Evolutionary conservation across 2,797 vertebrate genomes (phyloP), one percentile per base, ranked within the genome.

Genomic region (Poeciliopsis paucimaculata): DNA sequence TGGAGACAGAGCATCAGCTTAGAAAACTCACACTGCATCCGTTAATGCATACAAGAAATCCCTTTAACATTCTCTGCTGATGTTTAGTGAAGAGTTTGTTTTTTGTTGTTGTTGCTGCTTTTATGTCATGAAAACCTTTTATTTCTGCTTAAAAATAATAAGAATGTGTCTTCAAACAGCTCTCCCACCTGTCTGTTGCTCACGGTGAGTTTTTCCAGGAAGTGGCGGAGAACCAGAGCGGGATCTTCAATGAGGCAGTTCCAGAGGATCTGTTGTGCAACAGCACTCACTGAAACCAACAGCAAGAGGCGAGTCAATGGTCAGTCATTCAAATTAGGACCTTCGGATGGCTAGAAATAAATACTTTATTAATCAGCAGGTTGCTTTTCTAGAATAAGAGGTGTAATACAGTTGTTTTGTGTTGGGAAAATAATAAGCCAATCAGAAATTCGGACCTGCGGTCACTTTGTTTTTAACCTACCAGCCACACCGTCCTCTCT

Each of bases 241-340:
- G 98, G 98, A 82, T 99, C 98, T 94, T 99, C 98, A 82, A 99
- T 99, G 73, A 99, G 94, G 86, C 98, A 99, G 93, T 99, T 99
- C 98, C 98, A 99, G 73, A 99, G 94, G 82, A 99, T 98, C 92
- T 99, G 98, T 86, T 99, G 98, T 75, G 98, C 98, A 53, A 99
- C 98, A 3, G 98, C 98, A 20, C 98, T 99, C 72, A 99, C 98
- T 99, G 88, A 8, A 72, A 45, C 18, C 49, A 31, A 46, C 11
- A 0, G 41, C 34, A 68, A 26, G 64, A 5, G 36, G 36, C 6
- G 18, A 66, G 20, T 66, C 62, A 39, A 39, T 10, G 20, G 9
- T 12, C 64, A 68, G 13, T 23, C 23, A 23, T 76, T 55, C 28
- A 8, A 64, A 64, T 31, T 18, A 18, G 16, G 18, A 18, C 15